phyloP scores from a whole-genome alignment of 2,888 invertebrate species.

The Cheilosia variabilis region DNA sequence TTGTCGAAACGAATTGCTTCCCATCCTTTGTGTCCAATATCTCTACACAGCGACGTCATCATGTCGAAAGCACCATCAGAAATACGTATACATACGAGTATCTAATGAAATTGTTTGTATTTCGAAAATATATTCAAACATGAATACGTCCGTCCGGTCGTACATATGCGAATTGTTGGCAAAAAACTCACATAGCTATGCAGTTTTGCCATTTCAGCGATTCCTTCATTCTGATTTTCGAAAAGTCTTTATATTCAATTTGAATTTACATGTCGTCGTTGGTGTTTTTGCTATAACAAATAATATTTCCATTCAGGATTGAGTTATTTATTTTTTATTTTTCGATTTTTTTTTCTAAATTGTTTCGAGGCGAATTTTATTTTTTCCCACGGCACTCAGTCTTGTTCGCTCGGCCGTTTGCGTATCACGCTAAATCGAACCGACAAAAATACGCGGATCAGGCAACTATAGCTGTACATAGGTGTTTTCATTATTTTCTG shows the following conservation, averaged over 20 bases:
- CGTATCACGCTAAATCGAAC: slow-evolving; percentile 65
- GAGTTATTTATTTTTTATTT: slow-evolving; percentile 41
- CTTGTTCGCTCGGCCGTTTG: slow-evolving; percentile 69
- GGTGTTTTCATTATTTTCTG: slow-evolving; percentile 48
- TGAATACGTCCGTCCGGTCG: not conserved
- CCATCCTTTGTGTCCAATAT: slow-evolving; percentile 18
- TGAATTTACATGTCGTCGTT: slow-evolving; percentile 41
- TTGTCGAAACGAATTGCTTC: not conserved
- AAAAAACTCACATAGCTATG: not conserved
- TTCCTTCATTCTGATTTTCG: slow-evolving; percentile 19
- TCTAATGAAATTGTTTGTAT: slow-evolving; percentile 13
- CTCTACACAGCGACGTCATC: slow-evolving; percentile 29
- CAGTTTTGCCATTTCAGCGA: slow-evolving; percentile 17
- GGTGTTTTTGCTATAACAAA: slow-evolving; percentile 40
- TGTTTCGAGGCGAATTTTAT: slow-evolving; percentile 53
- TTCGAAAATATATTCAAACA: slow-evolving; percentile 14
- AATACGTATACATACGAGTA: not conserved
- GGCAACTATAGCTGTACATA: slow-evolving; percentile 48
- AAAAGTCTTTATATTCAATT: slow-evolving; percentile 22
- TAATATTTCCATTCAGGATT: slow-evolving; percentile 57
- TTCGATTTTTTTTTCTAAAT: slow-evolving; percentile 36
- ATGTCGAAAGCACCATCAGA: slow-evolving; percentile 32
- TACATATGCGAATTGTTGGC: slow-evolving; percentile 10
- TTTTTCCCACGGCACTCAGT: slow-evolving; percentile 71
- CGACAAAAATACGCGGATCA: slow-evolving; percentile 58